These are phyloP conservation scores for Zhuqinia jingwanae DNA, from an alignment of 2,888 invertebrate genomes.

Conservation along the genomic window DNA sequence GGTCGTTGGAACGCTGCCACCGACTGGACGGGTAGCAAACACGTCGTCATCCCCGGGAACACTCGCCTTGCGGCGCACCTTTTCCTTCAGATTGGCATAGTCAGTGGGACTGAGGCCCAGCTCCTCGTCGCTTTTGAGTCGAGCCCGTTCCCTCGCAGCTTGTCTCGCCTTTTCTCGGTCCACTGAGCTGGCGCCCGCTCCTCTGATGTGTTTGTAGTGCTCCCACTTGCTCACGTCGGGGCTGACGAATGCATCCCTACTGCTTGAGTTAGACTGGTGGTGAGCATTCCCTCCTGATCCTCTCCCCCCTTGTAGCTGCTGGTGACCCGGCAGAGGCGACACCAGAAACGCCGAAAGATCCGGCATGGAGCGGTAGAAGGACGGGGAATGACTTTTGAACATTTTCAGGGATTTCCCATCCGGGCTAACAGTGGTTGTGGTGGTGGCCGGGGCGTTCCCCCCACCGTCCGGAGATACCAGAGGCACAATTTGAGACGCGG, in stretches of 20 bases:
- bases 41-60: conserved; percentile 84
- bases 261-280: no score
- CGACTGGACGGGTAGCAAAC: neutral
- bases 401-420: conserved; percentile 36
- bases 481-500: neutral
- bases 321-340: conserved; percentile 1
- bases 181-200: conserved; percentile 76
- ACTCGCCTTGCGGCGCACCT: conserved; percentile 78
- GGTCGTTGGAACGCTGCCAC: conserved; percentile 54
- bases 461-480: conserved; percentile 48
- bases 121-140: conserved; percentile 88
- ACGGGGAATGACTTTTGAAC: conserved; percentile 68
- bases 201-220: conserved; percentile 76
- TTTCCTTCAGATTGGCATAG: conserved; percentile 79
- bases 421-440: conserved; percentile 38
- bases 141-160: conserved; percentile 85
- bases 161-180: conserved; percentile 84
- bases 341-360: conserved; percentile 70
- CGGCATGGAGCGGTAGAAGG: conserved; percentile 78
- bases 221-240: conserved; percentile 71
- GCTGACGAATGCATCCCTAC: conserved; percentile 53
- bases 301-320: no score
- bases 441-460: neutral
- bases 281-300: neutral
- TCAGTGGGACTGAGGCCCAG: conserved; percentile 82